Evolutionary conservation across 2,797 vertebrate genomes (phyloP).

Genomic region (Acanthurus leucopareius): DNA sequence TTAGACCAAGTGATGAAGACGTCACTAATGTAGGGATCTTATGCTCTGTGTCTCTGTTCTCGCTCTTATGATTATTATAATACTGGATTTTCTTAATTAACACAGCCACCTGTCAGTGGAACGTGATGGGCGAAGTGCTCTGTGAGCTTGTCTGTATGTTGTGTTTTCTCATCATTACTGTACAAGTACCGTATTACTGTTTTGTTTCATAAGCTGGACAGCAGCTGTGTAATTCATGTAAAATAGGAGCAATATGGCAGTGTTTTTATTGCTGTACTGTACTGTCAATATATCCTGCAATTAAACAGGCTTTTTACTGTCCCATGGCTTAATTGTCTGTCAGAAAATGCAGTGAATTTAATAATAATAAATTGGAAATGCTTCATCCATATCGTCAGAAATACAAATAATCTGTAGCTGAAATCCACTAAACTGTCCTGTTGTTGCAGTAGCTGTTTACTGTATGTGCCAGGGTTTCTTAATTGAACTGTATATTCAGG

Average conservation of each 20-base stretch:
- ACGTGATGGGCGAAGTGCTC: constrained; percentile 59
- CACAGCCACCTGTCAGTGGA: constrained; percentile 59
- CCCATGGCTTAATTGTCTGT: constrained; percentile 31
- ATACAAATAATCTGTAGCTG: background rate
- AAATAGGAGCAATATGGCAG: constrained; percentile 80
- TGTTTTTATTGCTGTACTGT: constrained; percentile 83
- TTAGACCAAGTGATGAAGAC: constrained; percentile 42
- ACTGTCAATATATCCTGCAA: constrained; percentile 84
- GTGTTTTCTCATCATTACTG: constrained; percentile 70
- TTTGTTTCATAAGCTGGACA: constrained; percentile 73
- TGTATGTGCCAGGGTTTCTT: background rate
- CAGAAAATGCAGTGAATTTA: background rate
- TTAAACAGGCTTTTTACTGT: constrained; percentile 82
- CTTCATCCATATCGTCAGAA: background rate
- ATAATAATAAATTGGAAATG: background rate
- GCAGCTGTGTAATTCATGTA: constrained; percentile 80
- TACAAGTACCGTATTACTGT: constrained; percentile 72
- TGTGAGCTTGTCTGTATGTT: constrained; percentile 74
- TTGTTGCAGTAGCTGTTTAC: background rate
- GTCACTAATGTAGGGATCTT: constrained; percentile 36
- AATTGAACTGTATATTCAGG: background rate
- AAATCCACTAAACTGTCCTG: background rate
- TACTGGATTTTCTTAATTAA: constrained; percentile 69
- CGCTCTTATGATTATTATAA: constrained; percentile 70
- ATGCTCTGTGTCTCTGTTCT: constrained; percentile 62